Conservation (phyloP, 1,140 invertebrate species). For the Asobara japonica region DNA sequence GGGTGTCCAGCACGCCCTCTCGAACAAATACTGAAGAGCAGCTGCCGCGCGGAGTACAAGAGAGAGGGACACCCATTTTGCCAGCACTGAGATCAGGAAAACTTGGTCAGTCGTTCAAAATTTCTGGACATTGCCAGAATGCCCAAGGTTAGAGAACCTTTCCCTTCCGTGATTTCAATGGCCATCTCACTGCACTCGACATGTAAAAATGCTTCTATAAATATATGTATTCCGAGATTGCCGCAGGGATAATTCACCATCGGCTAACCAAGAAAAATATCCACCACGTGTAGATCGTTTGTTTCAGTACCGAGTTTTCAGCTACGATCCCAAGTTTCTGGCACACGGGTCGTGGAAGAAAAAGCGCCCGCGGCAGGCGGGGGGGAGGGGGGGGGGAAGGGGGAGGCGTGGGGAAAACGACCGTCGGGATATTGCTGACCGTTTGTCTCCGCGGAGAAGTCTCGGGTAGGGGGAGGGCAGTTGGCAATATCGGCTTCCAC, state of each 20-base stretch:
- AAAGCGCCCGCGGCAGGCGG: neutral
- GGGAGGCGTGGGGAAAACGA: slow-evolving; percentile 18
- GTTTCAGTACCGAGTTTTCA: slow-evolving; percentile 29
- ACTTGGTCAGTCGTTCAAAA: too few species aligned
- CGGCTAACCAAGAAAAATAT: neutral
- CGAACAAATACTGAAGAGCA: too few species aligned
- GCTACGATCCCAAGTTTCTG: slow-evolving; percentile 8
- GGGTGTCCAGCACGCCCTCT: too few species aligned
- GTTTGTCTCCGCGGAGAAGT: slow-evolving; percentile 28
- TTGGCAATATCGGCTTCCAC: slow-evolving; percentile 30
- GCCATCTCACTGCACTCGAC: too few species aligned
- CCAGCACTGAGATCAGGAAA: too few species aligned
- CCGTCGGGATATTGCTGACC: slow-evolving; percentile 34
- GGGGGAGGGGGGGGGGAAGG: too few species aligned
- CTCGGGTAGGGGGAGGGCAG: neutral
- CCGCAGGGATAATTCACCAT: neutral
- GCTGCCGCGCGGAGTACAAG: too few species aligned
- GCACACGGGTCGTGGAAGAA: neutral
- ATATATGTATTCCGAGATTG: neutral
- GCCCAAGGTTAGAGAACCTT: too few species aligned
- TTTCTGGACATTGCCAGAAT: too few species aligned
- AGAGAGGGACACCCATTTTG: too few species aligned
- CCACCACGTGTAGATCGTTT: slow-evolving; percentile 17
- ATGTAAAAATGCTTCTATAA: too few species aligned
- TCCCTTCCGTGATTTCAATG: too few species aligned